Base-by-base conservation (phyloP, 2,797 vertebrate species). In the Spea hammondii region DNA sequence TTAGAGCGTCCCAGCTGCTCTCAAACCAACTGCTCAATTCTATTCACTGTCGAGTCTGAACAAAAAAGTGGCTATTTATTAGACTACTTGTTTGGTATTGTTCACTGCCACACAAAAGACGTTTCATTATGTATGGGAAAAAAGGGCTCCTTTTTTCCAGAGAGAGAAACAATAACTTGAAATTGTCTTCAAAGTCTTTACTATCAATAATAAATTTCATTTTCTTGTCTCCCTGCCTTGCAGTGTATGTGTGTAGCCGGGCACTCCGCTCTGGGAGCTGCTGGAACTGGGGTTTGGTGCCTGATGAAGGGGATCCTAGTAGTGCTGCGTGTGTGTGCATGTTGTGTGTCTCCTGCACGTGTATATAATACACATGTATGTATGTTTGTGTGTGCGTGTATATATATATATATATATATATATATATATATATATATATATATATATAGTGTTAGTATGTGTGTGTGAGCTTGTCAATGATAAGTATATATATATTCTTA, bases 81-180 rank as follows among this genome's bases (percentile, higher is more conserved):
- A 95, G 95, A 94, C 96, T 94, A 95, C 95, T 97, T 95, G 94
- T 97, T 97, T 96, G 93, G 93, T 93, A 97, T 98, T 99, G 96
- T 98, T 98, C 95, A 70, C 90, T 83, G 92, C 91, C 88, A 89
- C 95, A 98, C 97, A 99, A 98, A 98, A 96, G 95, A 89, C 92
- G 91, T 92, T 94, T 93, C 95, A 97, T 97, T 97, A 94, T 96
- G 95, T 93, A 91, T 91, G 93, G 91, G 91, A 89, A 85, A 83
- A 87, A 85, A 87, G 93, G 88, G 90, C 91, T 91, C 93, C 84
- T 74, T 79, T 83, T 4, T 70, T 91, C 91, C 89, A 86, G 90
- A 86, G 92, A 91, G 91, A 94, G 95, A 97, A 97, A 97, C 97
- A 98, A 98, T 98, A 95, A 96, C 93, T 96, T 94, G 94, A 95